A percentile compares a stretch with the other conserved stretches of the same genome.
phyloP scores from a whole-genome alignment of 2,888 invertebrate genomes.

The Margaritifera margaritifera region DNA sequence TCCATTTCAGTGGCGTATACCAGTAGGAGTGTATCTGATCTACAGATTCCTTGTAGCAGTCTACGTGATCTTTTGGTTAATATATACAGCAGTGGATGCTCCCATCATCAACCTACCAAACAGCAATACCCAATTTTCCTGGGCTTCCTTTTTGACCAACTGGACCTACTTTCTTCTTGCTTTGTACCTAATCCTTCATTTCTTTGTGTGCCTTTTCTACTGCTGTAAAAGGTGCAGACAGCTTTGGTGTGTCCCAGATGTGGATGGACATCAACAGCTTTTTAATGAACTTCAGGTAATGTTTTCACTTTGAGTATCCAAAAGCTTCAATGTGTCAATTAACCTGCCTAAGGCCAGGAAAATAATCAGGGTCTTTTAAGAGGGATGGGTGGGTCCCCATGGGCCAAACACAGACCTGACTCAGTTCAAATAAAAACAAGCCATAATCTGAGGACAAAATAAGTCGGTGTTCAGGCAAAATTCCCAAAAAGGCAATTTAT shows the following conservation, averaged over 20 bases:
- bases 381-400: too few relatives aligned
- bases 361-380: too few relatives aligned
- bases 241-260: conserved; percentile 13
- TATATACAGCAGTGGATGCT: conserved; percentile 33
- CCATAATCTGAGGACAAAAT: too few relatives aligned
- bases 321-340: too few relatives aligned
- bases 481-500: too few relatives aligned
- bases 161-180: conserved; percentile 65
- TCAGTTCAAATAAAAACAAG: too few relatives aligned
- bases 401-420: too few relatives aligned
- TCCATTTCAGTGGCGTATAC: conserved; percentile 62
- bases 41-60: conserved; percentile 57
- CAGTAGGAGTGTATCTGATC: conserved; percentile 47
- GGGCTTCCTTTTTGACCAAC: conserved; percentile 63
- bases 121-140: conserved; percentile 30
- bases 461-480: too few relatives aligned
- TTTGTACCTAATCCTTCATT: conserved; percentile 48
- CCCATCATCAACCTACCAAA: background rate
- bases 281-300: conserved; percentile 42
- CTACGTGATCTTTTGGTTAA: conserved; percentile 54
- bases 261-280: conserved; percentile 36
- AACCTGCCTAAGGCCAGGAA: too few relatives aligned
- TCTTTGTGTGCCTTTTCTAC: conserved; percentile 31
- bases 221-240: conserved; percentile 24
- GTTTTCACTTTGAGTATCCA: too few relatives aligned